These are phyloP conservation scores for Cephus cinctus DNA, from an alignment of 1,140 invertebrate species.

Conservation along the genomic window DNA sequence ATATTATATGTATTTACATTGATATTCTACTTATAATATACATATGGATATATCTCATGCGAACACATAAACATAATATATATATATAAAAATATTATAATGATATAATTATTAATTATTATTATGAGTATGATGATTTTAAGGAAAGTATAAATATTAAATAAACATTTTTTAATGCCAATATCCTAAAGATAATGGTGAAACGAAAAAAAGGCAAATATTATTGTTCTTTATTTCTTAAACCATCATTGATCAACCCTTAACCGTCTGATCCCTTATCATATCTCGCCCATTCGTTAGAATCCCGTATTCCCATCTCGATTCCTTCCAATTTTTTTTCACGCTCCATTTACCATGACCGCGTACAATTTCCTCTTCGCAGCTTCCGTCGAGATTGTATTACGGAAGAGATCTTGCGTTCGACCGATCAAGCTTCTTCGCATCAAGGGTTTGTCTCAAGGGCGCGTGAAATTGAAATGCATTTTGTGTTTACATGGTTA, in stretches of 20 bases:
- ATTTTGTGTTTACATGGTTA: too few relatives aligned
- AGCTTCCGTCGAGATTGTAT: too few relatives aligned
- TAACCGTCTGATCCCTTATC: too few relatives aligned
- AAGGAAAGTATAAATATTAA: constrained; percentile 57
- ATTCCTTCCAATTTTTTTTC: too few relatives aligned
- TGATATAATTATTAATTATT: constrained; percentile 8
- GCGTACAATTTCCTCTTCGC: too few relatives aligned
- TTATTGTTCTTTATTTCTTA: constrained; percentile 21
- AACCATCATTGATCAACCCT: neutral
- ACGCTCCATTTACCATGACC: too few relatives aligned
- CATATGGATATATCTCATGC: constrained; percentile 27
- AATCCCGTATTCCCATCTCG: too few relatives aligned
- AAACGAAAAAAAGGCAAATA: constrained; percentile 38
- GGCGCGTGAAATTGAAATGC: too few relatives aligned
- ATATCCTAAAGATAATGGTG: constrained; percentile 51
- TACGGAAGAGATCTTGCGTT: too few relatives aligned
- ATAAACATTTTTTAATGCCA: constrained; percentile 56
- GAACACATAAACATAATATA: constrained; percentile 43
- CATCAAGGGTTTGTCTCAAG: too few relatives aligned
- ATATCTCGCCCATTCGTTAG: too few relatives aligned
- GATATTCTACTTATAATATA: constrained; percentile 18
- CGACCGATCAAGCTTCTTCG: too few relatives aligned
- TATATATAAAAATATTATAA: constrained; percentile 19
- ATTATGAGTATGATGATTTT: constrained; percentile 54
- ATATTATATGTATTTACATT: neutral